A percentile compares a stretch with the other conserved stretches of the same genome.
Evolutionary conservation across 2,113 vertebrate species (phyloP).

Genomic region (Python bivittatus): DNA sequence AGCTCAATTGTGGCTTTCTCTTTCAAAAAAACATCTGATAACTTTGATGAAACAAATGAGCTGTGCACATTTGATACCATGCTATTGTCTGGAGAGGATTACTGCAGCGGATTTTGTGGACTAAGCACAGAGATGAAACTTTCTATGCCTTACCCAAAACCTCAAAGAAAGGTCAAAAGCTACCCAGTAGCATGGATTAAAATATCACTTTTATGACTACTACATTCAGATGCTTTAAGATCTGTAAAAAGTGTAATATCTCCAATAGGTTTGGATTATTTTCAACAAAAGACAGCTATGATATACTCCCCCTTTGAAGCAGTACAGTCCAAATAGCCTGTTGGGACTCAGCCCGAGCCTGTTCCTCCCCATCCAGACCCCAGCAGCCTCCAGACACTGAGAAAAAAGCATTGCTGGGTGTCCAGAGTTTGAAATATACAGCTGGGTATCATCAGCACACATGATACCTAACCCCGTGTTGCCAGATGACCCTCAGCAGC

Average conservation of each 20-base stretch:
- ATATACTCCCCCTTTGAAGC: not conserved
- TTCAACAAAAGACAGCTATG: not conserved
- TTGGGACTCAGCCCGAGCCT: not conserved
- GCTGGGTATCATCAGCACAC: not conserved
- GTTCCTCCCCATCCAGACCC: not conserved
- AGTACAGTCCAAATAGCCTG: not conserved
- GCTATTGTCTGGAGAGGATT: not conserved
- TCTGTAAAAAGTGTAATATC: not conserved
- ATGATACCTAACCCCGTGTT: not conserved
- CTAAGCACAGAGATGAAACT: constrained; percentile 15
- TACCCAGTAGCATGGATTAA: constrained; percentile 3
- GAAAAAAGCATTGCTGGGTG: not conserved
- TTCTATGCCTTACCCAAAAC: constrained; percentile 1
- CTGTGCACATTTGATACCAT: not conserved
- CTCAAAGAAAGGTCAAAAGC: constrained; percentile 21
- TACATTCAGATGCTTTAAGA: constrained; percentile 26
- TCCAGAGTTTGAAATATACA: not conserved
- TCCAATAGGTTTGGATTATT: constrained; percentile 25
- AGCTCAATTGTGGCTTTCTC: not conserved
- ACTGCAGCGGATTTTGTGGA: not conserved
- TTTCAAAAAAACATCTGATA: not conserved
- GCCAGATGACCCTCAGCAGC: not conserved
- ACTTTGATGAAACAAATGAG: not conserved
- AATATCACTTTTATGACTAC: not conserved
- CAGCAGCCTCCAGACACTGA: not conserved